Base-by-base conservation (phyloP, 1,140 invertebrate genomes). In the Geopemphigus sp. region DNA sequence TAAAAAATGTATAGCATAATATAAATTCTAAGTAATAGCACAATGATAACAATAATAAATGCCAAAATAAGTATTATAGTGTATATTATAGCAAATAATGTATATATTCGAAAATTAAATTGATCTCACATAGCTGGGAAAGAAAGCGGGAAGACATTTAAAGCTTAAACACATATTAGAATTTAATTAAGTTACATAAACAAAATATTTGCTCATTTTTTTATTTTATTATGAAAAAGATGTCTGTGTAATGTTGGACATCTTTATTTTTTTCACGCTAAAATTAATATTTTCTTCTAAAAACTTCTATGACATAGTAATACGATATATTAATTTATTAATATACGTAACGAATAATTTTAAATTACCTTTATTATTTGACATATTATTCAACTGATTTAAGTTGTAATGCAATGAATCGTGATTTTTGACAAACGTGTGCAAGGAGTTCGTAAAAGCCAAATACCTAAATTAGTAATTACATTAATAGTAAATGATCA, bases 351-450 rank as follows among this genome's bases (percentile, higher is more conserved):
- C 3, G 17, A 68, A 68, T 26, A 26, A 68, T 47, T 53, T 70
- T 19, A 29, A 61, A 63, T 78, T 24, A 78, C 74, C 74, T 78
- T 78, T 78, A 50, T n/a, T 78, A 19, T 26, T 78, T 61, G 74
- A 63, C 39, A 63, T 61, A 50, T 26, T 76, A 17, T 78, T 63
- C 45, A 78, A 78, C 14, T 63, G 29, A 63, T 78, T 59, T 59
- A 78, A 78, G 56, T 63, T 78, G 22, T 78, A 78, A 78, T 78
- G 45, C 12, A 78, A n/a, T 50, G 8, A 29, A 63, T 78, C 74
- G n/a, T 78, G 74, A 50, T 78, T 78, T 78, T 61, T 78, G 14
- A 59, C 57, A 47, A 78, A 78, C 5, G 57, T 50, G 0, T 78
- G 74, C 29, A 78, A 8, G 10, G 74, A 78, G 11, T 78, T 78